Percentiles rank a stretch among this genome's conserved stretches.
phyloP scores from a whole-genome alignment of 2,113 vertebrate species.

The Clinocottus analis region DNA sequence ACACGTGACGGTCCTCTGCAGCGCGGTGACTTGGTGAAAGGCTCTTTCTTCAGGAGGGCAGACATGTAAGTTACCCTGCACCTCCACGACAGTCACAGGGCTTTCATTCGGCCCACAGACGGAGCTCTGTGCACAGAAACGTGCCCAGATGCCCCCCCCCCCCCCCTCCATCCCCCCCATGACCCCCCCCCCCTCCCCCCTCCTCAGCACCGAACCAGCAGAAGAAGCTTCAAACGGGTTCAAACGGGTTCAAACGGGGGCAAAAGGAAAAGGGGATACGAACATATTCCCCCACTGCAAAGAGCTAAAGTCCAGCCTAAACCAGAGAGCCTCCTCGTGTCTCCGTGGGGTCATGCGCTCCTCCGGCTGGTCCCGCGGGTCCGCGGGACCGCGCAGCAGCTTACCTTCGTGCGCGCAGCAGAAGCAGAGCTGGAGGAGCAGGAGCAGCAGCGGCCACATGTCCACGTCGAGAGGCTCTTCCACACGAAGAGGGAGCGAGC shows the following conservation, averaged over 20 bases:
- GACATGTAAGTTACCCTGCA: not conserved
- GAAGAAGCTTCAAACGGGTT: conserved; percentile 23
- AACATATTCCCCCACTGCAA: not conserved
- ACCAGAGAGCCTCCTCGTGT: no score
- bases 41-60: not conserved
- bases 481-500: conserved; percentile 58
- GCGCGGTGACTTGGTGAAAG: not conserved
- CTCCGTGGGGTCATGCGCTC: no score
- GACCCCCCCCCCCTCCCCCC: no score
- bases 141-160: no score
- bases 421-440: conserved; percentile 73
- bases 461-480: conserved; percentile 74
- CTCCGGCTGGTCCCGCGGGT: not conserved
- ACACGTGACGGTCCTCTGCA: not conserved
- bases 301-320: not conserved
- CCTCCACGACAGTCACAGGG: not conserved
- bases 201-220: no score
- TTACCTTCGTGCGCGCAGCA: conserved; percentile 83
- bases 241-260: no score
- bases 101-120: conserved; percentile 49
- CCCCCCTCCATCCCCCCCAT: no score
- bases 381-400: no score
- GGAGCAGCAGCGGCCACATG: conserved; percentile 76
- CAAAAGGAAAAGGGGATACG: not conserved
- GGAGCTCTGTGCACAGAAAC: conserved; percentile 54